phyloP scores from a whole-genome alignment of 2,113 vertebrate species.

The Cynoglossus semilaevis region DNA sequence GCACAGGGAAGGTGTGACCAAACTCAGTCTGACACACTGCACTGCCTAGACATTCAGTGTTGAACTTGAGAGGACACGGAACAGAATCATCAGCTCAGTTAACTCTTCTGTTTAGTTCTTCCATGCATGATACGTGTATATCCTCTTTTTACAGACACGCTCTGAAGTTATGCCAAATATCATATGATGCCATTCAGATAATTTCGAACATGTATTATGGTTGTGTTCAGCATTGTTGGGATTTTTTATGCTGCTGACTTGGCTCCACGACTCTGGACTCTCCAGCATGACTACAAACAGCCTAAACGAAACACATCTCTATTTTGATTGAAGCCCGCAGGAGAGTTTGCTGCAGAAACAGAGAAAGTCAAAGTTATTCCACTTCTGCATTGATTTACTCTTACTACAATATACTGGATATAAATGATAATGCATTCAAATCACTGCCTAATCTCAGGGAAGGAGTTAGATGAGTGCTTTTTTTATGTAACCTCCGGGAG shows the following conservation, averaged over 20 bases:
- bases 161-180: conserved; percentile 20
- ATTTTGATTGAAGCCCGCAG: conserved; percentile 22
- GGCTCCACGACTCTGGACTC: conserved; percentile 30
- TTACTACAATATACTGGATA: conserved; percentile 51
- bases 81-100: conserved; percentile 24
- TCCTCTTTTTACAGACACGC: conserved; percentile 34
- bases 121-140: conserved; percentile 56
- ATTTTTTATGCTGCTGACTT: conserved; percentile 29
- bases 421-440: conserved; percentile 51
- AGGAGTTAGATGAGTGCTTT: conserved; percentile 71
- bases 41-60: conserved; percentile 67
- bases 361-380: conserved; percentile 25
- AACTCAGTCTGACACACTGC: conserved; percentile 92
- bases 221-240: conserved; percentile 25
- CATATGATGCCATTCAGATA: conserved; percentile 24
- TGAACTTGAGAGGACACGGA: conserved; percentile 19
- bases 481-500: conserved; percentile 50
- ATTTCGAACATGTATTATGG: conserved; percentile 7
- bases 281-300: conserved; percentile 43
- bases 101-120: conserved; percentile 40
- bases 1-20: conserved; percentile 91
- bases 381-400: conserved; percentile 37
- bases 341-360: conserved; percentile 14
- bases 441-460: conserved; percentile 79
- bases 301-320: conserved; percentile 15